Conservation (phyloP, 2,797 vertebrate species). For the Leptodactylus fallax region DNA sequence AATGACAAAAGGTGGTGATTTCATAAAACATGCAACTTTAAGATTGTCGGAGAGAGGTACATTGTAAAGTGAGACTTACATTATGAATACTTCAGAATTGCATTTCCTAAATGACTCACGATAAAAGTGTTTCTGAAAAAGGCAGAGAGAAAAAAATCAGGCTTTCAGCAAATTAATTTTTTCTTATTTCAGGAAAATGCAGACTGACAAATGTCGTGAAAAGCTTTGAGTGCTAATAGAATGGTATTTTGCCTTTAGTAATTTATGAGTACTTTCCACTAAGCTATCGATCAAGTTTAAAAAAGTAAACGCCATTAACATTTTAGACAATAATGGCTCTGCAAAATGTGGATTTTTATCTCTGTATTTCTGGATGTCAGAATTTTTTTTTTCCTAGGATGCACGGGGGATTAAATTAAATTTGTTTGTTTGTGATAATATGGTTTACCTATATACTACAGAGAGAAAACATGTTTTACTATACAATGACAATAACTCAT, state of each 20-base stretch:
- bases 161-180: constrained; percentile 88
- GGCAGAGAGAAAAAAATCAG: constrained; percentile 76
- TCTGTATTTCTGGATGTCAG: constrained; percentile 69
- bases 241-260: constrained; percentile 82
- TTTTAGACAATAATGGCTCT: constrained; percentile 76
- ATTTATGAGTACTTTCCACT: constrained; percentile 84
- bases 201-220: constrained; percentile 81
- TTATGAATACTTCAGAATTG: constrained; percentile 80
- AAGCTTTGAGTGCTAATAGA: constrained; percentile 80
- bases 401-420: constrained; percentile 39
- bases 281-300: constrained; percentile 81
- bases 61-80: constrained; percentile 84
- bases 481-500: constrained; percentile 1
- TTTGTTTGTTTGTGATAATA: constrained; percentile 47
- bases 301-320: constrained; percentile 85
- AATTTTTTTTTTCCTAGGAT: constrained; percentile 49
- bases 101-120: constrained; percentile 85
- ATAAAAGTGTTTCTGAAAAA: constrained; percentile 80
- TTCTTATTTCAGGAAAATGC: constrained; percentile 76
- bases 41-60: constrained; percentile 78
- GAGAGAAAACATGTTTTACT: constrained; percentile 30
- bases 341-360: constrained; percentile 78
- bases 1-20: constrained; percentile 91
- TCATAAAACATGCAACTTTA: constrained; percentile 83
- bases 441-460: background rate